Percentiles rank a stretch among this genome's conserved stretches.
phyloP scores from a whole-genome alignment of 2,888 invertebrate species.

The Tethea ocularis region DNA sequence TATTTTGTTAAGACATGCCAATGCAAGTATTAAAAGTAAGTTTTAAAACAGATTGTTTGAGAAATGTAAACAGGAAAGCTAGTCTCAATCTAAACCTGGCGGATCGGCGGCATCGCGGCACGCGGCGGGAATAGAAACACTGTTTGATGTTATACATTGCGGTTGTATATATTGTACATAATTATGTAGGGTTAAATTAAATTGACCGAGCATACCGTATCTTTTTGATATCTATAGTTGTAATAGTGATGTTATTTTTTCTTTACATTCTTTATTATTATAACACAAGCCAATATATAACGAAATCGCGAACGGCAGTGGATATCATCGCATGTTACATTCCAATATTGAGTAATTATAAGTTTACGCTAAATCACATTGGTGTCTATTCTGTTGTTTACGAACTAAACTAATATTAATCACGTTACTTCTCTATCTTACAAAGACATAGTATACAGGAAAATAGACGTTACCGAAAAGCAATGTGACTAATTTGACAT shows the following conservation, averaged over 20 bases:
- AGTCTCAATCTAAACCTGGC: slow-evolving; percentile 5
- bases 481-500: too few species aligned
- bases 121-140: slow-evolving; percentile 7
- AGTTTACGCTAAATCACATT: too few species aligned
- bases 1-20: background rate
- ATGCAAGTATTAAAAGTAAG: background rate
- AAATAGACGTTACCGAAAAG: too few species aligned
- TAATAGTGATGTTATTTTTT: background rate
- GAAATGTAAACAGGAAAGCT: slow-evolving; percentile 7
- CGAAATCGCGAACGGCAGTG: too few species aligned
- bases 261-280: too few species aligned
- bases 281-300: too few species aligned
- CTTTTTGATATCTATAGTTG: background rate
- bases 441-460: too few species aligned
- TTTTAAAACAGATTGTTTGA: slow-evolving; percentile 6
- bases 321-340: too few species aligned
- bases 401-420: too few species aligned
- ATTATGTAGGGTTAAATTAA: background rate
- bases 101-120: background rate
- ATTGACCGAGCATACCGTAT: background rate
- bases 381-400: too few species aligned
- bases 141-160: slow-evolving; percentile 7
- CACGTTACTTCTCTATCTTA: too few species aligned
- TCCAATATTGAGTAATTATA: too few species aligned
- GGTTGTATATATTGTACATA: background rate